These are phyloP conservation scores for Drosophila bunnanda DNA, from an alignment of 2,888 invertebrate species.

Conservation along the genomic window DNA sequence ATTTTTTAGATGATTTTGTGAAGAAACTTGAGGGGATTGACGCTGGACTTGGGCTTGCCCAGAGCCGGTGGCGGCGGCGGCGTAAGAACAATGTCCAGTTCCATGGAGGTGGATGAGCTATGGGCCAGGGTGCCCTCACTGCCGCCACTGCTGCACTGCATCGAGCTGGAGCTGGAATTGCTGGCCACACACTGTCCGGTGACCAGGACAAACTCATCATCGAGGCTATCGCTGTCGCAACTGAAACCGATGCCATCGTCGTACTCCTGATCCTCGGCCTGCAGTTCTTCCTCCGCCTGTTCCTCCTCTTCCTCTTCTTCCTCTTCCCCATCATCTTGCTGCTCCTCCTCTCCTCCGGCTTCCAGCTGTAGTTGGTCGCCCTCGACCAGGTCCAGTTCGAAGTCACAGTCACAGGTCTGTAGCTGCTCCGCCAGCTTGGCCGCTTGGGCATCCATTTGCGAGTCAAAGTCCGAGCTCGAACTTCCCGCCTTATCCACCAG, in stretches of 20 bases:
- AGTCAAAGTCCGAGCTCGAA: conserved; percentile 26
- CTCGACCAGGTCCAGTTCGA: conserved; percentile 6
- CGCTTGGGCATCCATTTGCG: conserved; percentile 5
- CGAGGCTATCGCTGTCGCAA: conserved; percentile 68
- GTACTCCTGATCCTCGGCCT: conserved; percentile 57
- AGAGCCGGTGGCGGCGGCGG: conserved; percentile 63
- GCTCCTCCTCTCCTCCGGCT: neutral
- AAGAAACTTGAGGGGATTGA: conserved; percentile 55
- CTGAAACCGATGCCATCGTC: conserved; percentile 73
- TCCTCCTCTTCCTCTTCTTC: conserved; percentile 3
- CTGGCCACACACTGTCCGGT: conserved; percentile 46
- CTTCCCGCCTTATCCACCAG: conserved; percentile 4
- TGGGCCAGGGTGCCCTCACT: conserved; percentile 29
- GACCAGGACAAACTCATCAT: conserved; percentile 72
- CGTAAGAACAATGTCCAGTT: conserved; percentile 53
- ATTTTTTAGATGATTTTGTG: conserved; percentile 62
- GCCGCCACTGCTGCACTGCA: conserved; percentile 58
- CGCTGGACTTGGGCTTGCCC: conserved; percentile 39
- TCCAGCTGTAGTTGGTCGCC: neutral
- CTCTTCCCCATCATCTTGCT: neutral
- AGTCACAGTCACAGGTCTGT: conserved; percentile 31
- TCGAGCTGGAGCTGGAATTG: conserved; percentile 56
- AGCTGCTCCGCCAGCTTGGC: conserved; percentile 2
- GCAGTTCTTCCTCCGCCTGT: conserved; percentile 24
- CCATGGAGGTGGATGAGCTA: conserved; percentile 59